These are phyloP conservation scores for Pammene fasciana DNA, from an alignment of 2,888 invertebrate species.

Conservation along the genomic window DNA sequence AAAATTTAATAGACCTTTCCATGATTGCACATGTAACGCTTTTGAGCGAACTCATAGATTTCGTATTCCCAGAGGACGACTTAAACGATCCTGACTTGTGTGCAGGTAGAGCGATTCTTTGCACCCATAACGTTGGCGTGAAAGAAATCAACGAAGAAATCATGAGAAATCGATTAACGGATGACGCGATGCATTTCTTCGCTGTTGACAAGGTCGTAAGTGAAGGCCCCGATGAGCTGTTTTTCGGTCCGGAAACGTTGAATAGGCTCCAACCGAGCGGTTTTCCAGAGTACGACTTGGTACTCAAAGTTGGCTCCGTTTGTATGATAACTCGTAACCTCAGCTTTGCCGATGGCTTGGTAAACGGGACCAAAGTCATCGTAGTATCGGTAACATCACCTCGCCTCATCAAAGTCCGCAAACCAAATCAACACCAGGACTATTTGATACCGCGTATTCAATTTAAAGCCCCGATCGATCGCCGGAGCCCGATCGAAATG, in stretches of 20 bases:
- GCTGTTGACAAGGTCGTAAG: neutral
- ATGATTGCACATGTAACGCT: neutral
- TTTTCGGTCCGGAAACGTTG: neutral
- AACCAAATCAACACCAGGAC: conserved; percentile 15
- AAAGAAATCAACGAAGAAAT: conserved; percentile 4
- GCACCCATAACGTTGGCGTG: conserved; percentile 10
- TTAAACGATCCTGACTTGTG: conserved; percentile 1
- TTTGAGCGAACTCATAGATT: neutral
- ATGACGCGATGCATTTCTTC: conserved; percentile 8
- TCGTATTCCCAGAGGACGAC: neutral
- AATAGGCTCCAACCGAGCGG: conserved; percentile 6
- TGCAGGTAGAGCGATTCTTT: conserved; percentile 13
- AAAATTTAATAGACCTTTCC: conserved; percentile 14
- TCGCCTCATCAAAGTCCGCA: conserved; percentile 36
- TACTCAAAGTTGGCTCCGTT: conserved; percentile 31
- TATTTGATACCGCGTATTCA: conserved; percentile 41
- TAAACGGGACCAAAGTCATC: conserved; percentile 42
- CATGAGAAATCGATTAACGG: neutral
- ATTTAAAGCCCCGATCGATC: conserved; percentile 38
- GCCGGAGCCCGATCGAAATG: conserved; percentile 37
- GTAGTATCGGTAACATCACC: conserved; percentile 29
- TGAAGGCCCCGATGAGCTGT: conserved; percentile 7
- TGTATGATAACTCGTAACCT: conserved; percentile 41
- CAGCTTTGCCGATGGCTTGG: conserved; percentile 39
- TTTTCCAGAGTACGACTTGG: conserved; percentile 14